Evolutionary conservation across 2,113 vertebrate genomes (phyloP), one percentile per base, ranked within the genome.

Genomic region (Sitta europaea): DNA sequence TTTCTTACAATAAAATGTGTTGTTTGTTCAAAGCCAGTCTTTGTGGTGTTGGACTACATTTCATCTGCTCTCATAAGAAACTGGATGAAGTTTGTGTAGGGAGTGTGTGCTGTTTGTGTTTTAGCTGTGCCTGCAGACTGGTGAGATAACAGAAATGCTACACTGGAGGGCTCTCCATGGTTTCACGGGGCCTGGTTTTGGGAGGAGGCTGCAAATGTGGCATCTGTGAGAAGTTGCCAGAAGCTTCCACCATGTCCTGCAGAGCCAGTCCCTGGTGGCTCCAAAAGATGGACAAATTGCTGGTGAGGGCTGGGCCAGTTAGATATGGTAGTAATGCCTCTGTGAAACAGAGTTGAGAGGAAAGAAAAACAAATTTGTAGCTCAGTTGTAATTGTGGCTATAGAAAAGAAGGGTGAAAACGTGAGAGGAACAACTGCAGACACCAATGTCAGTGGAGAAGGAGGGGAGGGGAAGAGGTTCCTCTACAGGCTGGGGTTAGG

Each of bases 381-480:
- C 12, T 8, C 7, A 40, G 14, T 24, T 40, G 19, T 55, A n/a
- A 24, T 13, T 47, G 19, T 0, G 0, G 29, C 19, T 12, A 48
- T 28, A 38, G 29, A n/a, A 28, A 14, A 40, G 50, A 0, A 0
- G 29, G 10, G 12, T n/a, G 29, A 63, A 25, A 54, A 33, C 1
- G 55, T 15, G 31, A 2, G 15, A 73, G 7, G n/a, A 84, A 47
- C n/a, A 8, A 21, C 6, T 28, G 18, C 13, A 20, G 65, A 4
- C 33, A 35, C 17, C 65, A 28, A 18, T 14, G 13, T 25, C 16
- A 17, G 27, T 21, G 55, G 38, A 31, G 23, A 50, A 58, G 38
- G 21, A 71, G 5, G 6, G 15, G 25, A 6, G 22, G 27, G 9
- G 45, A 25, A 28, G 48, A 45, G 35, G 4, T 38, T 54, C 18